Evolutionary conservation across 1,140 invertebrate species (phyloP).

Genomic region (Heliothis virescens): DNA sequence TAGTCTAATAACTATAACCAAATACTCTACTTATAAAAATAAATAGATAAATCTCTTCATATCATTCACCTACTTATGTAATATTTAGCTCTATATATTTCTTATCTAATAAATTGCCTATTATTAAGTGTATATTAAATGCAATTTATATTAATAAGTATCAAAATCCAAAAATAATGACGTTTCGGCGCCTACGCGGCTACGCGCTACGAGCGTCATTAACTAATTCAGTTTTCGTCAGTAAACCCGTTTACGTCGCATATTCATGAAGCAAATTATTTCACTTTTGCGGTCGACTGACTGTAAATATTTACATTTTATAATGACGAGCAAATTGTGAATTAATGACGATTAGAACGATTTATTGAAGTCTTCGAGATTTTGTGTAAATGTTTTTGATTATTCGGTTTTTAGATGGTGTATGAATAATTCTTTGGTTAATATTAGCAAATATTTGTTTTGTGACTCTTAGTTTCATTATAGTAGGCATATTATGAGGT

Average conservation of each 20-base stretch:
- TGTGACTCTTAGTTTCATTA: not conserved
- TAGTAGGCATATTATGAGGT: no score
- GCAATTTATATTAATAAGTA: conserved; percentile 12
- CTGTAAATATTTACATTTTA: conserved; percentile 24
- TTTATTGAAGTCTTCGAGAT: conserved; percentile 4
- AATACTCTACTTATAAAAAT: no score
- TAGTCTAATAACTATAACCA: no score
- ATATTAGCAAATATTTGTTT: not conserved
- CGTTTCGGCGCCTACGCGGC: conserved; percentile 8
- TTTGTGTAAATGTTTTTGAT: not conserved
- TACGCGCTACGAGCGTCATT: conserved; percentile 12
- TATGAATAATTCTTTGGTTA: no score
- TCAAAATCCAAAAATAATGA: not conserved
- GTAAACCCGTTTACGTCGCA: conserved; percentile 11
- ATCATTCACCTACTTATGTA: no score
- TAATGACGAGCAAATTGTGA: conserved; percentile 2
- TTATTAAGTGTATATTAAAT: not conserved
- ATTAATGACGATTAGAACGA: not conserved
- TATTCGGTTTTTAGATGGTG: not conserved
- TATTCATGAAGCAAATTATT: conserved; percentile 36
- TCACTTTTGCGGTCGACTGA: conserved; percentile 17
- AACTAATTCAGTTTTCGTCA: conserved; percentile 28
- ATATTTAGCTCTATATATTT: no score
- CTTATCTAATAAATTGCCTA: not conserved
- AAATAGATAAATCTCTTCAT: no score